Conservation (phyloP, 64 coral and sea anemone species). For the Cladopsammia gracilis region DNA sequence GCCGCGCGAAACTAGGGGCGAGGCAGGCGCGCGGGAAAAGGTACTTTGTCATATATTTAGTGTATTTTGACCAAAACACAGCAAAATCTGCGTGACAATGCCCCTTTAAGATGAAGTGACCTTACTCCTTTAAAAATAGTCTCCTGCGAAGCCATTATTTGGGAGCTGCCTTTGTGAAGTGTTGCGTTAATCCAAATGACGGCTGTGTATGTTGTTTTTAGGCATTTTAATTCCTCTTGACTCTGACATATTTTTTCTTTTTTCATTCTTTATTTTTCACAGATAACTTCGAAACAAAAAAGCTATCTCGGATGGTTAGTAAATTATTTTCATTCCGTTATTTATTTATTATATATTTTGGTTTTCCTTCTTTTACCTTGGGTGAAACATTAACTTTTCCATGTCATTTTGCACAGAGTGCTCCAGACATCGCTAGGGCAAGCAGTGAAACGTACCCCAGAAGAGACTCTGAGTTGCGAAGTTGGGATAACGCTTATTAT, state of each 20-base stretch:
- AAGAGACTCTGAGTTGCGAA: not conserved
- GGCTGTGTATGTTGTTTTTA: too few species aligned
- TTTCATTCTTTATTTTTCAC: not conserved
- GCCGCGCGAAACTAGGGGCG: too few species aligned
- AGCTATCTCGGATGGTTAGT: conserved; percentile 20
- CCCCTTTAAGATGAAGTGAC: too few species aligned
- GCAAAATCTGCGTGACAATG: too few species aligned
- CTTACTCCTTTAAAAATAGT: too few species aligned
- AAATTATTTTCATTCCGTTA: too few species aligned
- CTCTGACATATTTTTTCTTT: not conserved
- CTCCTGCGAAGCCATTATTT: too few species aligned
- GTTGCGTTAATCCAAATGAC: too few species aligned
- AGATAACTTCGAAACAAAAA: conserved; percentile 24
- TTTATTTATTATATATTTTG: not conserved
- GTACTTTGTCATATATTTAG: too few species aligned
- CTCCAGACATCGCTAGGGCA: conserved; percentile 4
- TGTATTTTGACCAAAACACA: too few species aligned
- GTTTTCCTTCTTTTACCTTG: not conserved
- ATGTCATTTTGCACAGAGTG: conserved; percentile 15
- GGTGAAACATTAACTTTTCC: not conserved
- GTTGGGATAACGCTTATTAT: not conserved
- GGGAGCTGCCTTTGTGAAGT: too few species aligned
- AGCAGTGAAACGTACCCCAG: not conserved
- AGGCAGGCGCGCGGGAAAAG: too few species aligned
- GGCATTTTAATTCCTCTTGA: not conserved